Base-by-base conservation (phyloP, 2,797 vertebrate species). In the Tenualosa thibaudeaui region DNA sequence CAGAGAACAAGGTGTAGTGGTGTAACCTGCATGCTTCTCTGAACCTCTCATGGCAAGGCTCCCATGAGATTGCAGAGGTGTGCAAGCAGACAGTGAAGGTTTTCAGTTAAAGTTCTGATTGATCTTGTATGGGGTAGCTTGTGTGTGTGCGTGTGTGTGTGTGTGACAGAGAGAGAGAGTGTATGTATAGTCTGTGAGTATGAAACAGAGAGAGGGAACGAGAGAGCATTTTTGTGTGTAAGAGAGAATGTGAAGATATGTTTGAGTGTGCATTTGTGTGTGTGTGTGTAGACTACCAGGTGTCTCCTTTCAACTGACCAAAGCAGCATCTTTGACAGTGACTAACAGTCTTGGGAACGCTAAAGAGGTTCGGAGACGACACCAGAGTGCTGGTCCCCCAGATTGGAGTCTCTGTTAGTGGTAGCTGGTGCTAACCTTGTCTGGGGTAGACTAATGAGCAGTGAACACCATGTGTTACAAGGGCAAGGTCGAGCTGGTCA, bases 261-360 rank as follows among this genome's bases (percentile, higher is more conserved):
- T 56, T 56, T 56, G 19, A 22, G 19, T 58, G 19, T 58, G 19
- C 19, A 22, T 58, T 17, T 22, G 56, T 58, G 56, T 58, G 51
- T 53, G 12, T 37, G 26, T 37, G 62, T 68, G 13, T 31, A 68
- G 26, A 24, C 62, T 68, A 65, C n/a, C 60, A 31, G 24, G 43
- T 81, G 37, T 86, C 86, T 89, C 88, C 82, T 46, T 43, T 75
- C 56, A 75, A 81, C 50, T 84, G 82, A 82, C 86, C 82, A 60
- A 19, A 88, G 87, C 87, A 90, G 84, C 43, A 8, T 37, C 50
- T 86, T 15, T 84, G 84, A 89, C 85, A 84, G 84, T 90, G 89
- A 91, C 87, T 87, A 86, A 90, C 84, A 89, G 60, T 53, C 81
- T 50, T 82, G 87, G 82, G 89, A 89, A 89, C 51, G 24, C 68